Evolutionary conservation across 2,797 vertebrate genomes (phyloP).

Genomic region (Poecilia velifera): DNA sequence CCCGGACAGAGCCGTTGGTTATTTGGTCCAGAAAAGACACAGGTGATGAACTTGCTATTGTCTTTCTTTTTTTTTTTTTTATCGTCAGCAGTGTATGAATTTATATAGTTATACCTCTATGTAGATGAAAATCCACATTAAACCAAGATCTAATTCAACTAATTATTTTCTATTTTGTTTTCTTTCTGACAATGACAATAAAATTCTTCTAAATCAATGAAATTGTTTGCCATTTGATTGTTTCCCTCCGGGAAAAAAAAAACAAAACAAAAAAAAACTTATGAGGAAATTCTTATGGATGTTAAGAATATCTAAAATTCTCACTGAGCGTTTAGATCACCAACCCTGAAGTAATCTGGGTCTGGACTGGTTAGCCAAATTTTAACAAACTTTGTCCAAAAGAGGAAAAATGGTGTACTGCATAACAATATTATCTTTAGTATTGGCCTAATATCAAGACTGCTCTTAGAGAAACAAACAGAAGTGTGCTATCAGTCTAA

Average conservation of each 20-base stretch:
- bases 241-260: background rate
- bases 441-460: background rate
- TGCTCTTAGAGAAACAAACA: background rate
- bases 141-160: background rate
- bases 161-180: background rate
- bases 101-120: background rate
- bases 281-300: background rate
- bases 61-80: too few species aligned
- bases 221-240: background rate
- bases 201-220: background rate
- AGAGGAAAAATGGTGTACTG: background rate
- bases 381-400: background rate
- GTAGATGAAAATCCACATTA: background rate
- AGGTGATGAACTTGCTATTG: constrained; percentile 11
- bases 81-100: background rate
- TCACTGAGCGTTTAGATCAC: background rate
- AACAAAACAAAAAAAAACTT: too few species aligned
- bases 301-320: background rate
- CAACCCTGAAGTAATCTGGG: background rate
- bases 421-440: background rate
- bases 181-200: too few species aligned
- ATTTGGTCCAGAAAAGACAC: constrained; percentile 35
- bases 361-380: background rate
- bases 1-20: constrained; percentile 45
- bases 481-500: too few species aligned